A percentile compares a stretch with the other conserved stretches of the same genome.
Conservation (phyloP, 2,797 vertebrate species). For the Poeciliopsis gracilis region DNA sequence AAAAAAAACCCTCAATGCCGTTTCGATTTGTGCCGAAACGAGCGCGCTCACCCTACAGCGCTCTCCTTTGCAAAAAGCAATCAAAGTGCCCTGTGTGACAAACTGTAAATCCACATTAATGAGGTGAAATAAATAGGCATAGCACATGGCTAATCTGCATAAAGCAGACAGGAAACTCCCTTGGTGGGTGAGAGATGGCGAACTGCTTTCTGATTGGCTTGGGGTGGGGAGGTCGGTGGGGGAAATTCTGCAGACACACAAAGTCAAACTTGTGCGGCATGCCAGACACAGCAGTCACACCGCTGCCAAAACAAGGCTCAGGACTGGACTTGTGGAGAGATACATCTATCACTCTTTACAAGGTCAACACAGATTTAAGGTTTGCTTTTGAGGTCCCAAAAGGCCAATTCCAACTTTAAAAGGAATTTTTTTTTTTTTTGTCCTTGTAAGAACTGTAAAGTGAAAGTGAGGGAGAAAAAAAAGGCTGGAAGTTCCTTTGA, state of each 20-base stretch:
- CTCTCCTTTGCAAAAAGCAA: slow-evolving; percentile 50
- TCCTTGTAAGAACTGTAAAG: neutral
- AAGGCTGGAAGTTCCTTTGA: neutral
- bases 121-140: slow-evolving; percentile 89
- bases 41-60: slow-evolving; percentile 38
- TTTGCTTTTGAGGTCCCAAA: neutral
- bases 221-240: slow-evolving; percentile 76
- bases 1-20: neutral
- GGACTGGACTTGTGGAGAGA: slow-evolving; percentile 9
- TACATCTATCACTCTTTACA: neutral
- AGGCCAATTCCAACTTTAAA: neutral
- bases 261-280: slow-evolving; percentile 68
- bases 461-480: neutral
- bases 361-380: neutral
- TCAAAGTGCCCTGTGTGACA: slow-evolving; percentile 84
- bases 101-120: slow-evolving; percentile 80
- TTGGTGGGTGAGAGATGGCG: slow-evolving; percentile 90
- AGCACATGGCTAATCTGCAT: slow-evolving; percentile 99
- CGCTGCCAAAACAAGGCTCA: slow-evolving; percentile 18
- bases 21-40: slow-evolving; percentile 25
- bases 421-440: neutral
- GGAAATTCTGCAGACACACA: slow-evolving; percentile 72
- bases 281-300: slow-evolving; percentile 52
- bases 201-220: slow-evolving; percentile 86
- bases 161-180: slow-evolving; percentile 91